Percentiles rank a stretch among this genome's conserved stretches.
phyloP scores from a whole-genome alignment of 2,113 vertebrate species.

The Casuarius casuarius region DNA sequence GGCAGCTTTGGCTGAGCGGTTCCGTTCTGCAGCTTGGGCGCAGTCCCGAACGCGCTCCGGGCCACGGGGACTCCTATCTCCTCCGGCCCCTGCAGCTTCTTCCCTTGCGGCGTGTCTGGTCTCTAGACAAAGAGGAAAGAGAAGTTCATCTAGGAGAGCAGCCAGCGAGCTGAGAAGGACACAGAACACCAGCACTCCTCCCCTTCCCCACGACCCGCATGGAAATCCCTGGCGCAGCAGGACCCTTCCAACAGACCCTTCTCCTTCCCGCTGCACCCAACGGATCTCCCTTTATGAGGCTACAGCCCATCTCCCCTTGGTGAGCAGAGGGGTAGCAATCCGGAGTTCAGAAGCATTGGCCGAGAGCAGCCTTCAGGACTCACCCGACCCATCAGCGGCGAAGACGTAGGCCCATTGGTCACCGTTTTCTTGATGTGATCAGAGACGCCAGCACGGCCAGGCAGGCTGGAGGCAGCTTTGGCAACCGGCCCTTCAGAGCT shows the following conservation, averaged over 20 bases:
- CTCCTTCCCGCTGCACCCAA: fast-evolving
- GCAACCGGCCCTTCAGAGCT: constrained; percentile 70
- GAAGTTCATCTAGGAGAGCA: background rate
- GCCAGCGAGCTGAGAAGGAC: background rate
- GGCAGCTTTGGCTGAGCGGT: background rate
- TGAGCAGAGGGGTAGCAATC: background rate
- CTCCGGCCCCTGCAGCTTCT: constrained; percentile 77
- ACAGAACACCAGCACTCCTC: background rate
- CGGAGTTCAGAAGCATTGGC: background rate
- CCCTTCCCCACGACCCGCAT: background rate
- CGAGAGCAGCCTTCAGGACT: background rate
- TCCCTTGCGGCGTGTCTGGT: constrained; percentile 45
- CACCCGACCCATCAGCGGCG: constrained; percentile 81
- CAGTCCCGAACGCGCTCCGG: background rate
- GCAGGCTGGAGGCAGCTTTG: constrained; percentile 67
- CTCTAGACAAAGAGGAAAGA: constrained; percentile 38
- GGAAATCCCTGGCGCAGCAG: background rate
- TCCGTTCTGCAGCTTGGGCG: constrained; percentile 60
- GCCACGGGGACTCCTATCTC: constrained; percentile 81
- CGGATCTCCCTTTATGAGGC: background rate
- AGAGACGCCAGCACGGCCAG: constrained; percentile 52
- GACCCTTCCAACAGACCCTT: background rate
- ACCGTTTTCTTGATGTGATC: constrained; percentile 76
- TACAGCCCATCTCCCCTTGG: background rate
- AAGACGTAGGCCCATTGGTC: constrained; percentile 74